Conservation (phyloP, 1,140 invertebrate genomes). For the Heliconius nattereri region DNA sequence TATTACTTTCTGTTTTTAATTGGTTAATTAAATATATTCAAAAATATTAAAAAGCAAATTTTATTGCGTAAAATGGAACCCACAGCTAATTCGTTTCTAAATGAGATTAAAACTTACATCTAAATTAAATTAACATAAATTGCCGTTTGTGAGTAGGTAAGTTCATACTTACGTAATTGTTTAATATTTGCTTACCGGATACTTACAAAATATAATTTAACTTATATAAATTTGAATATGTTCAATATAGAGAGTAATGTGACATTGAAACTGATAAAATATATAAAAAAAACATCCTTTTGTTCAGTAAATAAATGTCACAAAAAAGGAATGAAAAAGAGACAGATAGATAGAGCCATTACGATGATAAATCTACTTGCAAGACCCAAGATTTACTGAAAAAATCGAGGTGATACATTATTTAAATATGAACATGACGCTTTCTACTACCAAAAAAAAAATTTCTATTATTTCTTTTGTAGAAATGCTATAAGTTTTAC, state of each 20-base stretch:
- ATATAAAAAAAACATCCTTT: not conserved
- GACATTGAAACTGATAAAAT: not conserved
- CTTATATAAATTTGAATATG: too few relatives aligned
- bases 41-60: too few relatives aligned
- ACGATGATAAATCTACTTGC: not conserved
- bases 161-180: too few relatives aligned
- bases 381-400: not conserved
- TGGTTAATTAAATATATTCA: not conserved
- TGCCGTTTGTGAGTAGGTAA: too few relatives aligned
- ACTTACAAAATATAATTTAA: too few relatives aligned
- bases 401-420: constrained; percentile 1
- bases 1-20: not conserved
- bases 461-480: not conserved
- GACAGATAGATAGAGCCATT: not conserved
- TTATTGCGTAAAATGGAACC: not conserved
- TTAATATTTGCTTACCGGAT: too few relatives aligned
- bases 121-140: too few relatives aligned
- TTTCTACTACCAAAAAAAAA: not conserved
- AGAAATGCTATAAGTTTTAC: not conserved
- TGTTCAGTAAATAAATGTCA: constrained; percentile 7
- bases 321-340: not conserved
- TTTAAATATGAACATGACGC: not conserved
- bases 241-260: not conserved
- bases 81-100: not conserved
- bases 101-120: not conserved